Conservation (phyloP, 2,888 invertebrate species). For the Molorchus minor region DNA sequence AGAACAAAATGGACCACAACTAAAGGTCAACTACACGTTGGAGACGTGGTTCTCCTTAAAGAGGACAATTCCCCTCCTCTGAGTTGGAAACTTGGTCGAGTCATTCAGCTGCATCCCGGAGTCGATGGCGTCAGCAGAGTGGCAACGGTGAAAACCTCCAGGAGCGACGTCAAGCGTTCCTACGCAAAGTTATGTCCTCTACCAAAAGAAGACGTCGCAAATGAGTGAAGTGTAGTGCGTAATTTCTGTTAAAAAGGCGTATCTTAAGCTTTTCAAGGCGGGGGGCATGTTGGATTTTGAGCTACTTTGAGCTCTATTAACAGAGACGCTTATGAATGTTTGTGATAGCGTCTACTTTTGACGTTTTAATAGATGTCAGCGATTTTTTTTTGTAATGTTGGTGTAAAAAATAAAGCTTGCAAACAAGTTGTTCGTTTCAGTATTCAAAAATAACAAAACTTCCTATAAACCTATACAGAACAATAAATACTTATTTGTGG, state of each 20-base stretch:
- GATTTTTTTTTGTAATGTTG: too few species aligned
- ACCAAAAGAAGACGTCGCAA: background rate
- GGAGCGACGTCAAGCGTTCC: background rate
- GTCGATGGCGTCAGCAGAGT: background rate
- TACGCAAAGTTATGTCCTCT: constrained; percentile 5
- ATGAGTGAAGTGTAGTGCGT: background rate
- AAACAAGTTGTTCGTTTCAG: too few species aligned
- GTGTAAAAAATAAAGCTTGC: too few species aligned
- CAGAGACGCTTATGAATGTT: too few species aligned
- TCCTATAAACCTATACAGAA: too few species aligned
- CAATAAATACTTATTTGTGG: too few species aligned
- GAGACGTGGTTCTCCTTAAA: background rate
- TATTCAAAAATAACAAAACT: too few species aligned
- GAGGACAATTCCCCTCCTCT: constrained; percentile 1
- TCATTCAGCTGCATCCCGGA: background rate
- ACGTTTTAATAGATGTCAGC: too few species aligned
- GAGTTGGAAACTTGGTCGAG: constrained; percentile 2
- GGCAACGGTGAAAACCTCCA: constrained; percentile 3
- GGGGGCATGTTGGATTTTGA: constrained; percentile 1
- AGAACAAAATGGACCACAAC: background rate
- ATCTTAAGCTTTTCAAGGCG: constrained; percentile 2
- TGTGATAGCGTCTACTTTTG: too few species aligned
- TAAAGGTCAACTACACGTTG: background rate
- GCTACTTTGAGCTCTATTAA: too few species aligned
- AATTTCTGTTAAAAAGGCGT: background rate